Evolutionary conservation across 53 echinoderm and acorn worm genomes (phyloP).

Genomic region (Apostichopus leukothele): DNA sequence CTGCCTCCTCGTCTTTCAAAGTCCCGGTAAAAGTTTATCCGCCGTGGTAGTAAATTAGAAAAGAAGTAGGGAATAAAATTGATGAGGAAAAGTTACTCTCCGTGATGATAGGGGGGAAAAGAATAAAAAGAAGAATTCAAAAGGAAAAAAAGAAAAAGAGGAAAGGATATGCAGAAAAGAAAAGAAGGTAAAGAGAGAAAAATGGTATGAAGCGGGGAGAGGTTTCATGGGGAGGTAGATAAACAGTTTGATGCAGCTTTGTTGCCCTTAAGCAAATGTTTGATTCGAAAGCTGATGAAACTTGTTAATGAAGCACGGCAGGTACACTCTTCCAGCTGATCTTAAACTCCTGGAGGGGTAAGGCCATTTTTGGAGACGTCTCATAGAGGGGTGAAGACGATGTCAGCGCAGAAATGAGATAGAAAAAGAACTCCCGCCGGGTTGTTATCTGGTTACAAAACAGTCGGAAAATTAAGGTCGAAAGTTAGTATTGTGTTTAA

Average conservation of each 20-base stretch:
- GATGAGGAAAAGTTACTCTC: not conserved
- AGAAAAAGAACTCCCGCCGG: not conserved
- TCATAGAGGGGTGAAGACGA: not conserved
- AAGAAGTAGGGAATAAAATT: not conserved
- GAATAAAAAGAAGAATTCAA: not conserved
- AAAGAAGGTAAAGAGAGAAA: not conserved
- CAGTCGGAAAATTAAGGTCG: conserved; percentile 3
- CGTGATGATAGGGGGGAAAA: not conserved
- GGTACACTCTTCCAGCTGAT: not conserved
- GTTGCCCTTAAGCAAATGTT: conserved; percentile 8
- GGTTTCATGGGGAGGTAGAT: not conserved
- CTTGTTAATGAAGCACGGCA: not conserved
- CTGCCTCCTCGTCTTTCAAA: not conserved
- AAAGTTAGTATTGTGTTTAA: not conserved
- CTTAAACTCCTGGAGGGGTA: not conserved
- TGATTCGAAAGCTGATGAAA: conserved; percentile 9
- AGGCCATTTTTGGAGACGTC: not conserved
- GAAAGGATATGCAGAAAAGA: not conserved
- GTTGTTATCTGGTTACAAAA: conserved; percentile 3
- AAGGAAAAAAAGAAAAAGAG: not conserved
- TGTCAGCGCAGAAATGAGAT: not conserved
- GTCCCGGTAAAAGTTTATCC: not conserved
- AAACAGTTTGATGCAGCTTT: not conserved
- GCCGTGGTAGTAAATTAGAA: not conserved
- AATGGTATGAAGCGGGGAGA: not conserved